Base-by-base conservation (phyloP, 1,140 invertebrate genomes). In the Idris sp. region DNA sequence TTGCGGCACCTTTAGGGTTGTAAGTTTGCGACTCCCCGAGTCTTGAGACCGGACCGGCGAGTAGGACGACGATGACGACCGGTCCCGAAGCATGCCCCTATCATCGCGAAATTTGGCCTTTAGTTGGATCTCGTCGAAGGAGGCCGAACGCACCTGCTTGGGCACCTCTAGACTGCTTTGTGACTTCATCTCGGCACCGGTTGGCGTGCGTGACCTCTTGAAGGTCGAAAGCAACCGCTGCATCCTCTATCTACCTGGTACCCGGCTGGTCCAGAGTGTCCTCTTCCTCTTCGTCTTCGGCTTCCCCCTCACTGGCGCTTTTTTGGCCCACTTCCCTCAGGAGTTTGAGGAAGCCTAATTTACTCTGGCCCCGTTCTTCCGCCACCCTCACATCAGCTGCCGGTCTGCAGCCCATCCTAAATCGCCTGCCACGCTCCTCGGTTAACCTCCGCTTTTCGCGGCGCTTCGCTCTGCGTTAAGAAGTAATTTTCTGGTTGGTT, bases 91-190 rank as follows among this genome's bases (percentile, higher is more conserved):
- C 4, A 72, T 46, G 3, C 64, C 44, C 28, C 26, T 26, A 19
- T 85, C 76, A 31, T 85, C 78, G 6, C 81, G 82, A 8, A 92
- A 90, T 73, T 92, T 92, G 15, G 92, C 90, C 74, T 94, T 93
- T 77, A 95, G 82, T 81, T 95, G 93, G 81, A 95, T 95, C 87
- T 96, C 94, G 87, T 96, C 94, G 87, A 95, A 96, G 48, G 94
- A 95, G 28, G 94, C 94, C 30, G 93, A 95, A 49, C 86, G 84
- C 75, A 95, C 92, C 89, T 95, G 94, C 81, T 95, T 95, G 26
- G 94, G 94, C 54, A 95, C 94, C 84, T 95, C 94, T 56, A 96
- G 90, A 83, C 94, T 95, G 88, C 93, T 94, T 84, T 95, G 94
- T 54, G 93, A 94, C 89, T 95, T 95, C 94, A 95, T 95, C 85